Conservation (phyloP, 2,113 vertebrate species). For the Chaetorhynchus papuensis region DNA sequence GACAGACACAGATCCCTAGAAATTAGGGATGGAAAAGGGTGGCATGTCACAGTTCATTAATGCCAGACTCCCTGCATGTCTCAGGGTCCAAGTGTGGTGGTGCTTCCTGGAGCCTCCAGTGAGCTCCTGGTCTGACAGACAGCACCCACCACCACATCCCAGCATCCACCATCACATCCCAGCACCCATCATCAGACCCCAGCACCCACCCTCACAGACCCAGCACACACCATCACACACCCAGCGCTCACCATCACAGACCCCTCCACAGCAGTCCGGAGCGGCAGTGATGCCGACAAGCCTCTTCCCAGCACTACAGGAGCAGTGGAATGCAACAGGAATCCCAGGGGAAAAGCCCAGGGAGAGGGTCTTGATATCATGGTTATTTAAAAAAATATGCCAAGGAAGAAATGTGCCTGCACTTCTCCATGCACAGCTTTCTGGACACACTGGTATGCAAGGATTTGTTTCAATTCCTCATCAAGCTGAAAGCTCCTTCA, state of each 20-base stretch:
- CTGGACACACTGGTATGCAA: neutral
- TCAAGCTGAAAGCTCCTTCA: neutral
- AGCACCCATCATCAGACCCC: neutral
- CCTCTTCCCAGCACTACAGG: neutral
- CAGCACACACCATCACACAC: neutral
- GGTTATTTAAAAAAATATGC: neutral
- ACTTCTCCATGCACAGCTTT: neutral
- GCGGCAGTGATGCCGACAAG: neutral
- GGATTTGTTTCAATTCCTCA: neutral
- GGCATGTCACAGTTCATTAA: fast-evolving
- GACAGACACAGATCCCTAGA: neutral
- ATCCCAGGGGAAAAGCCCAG: neutral
- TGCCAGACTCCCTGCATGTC: fast-evolving
- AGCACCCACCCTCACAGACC: neutral
- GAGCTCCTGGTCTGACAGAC: neutral
- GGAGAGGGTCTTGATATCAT: neutral
- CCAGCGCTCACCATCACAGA: neutral
- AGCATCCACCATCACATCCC: neutral
- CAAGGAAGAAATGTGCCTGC: neutral
- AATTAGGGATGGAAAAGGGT: neutral
- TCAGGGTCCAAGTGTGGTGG: fast-evolving
- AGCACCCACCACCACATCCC: neutral
- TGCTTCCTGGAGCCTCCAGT: neutral
- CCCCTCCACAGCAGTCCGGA: neutral
- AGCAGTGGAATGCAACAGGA: neutral